phyloP scores from a whole-genome alignment of 1,140 invertebrate genomes.

The Centruroides vittatus region DNA sequence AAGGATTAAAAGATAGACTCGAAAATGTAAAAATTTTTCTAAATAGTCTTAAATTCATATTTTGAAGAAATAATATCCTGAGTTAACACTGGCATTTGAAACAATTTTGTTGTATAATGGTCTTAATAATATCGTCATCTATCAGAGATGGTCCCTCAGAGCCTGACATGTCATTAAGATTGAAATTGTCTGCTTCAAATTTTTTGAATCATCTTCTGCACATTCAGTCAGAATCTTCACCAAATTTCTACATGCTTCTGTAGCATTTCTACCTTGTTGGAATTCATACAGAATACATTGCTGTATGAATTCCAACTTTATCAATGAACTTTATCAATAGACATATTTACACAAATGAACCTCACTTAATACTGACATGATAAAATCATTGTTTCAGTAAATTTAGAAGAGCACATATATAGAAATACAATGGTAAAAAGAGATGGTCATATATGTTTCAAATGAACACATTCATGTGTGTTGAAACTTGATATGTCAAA shows the following conservation, averaged over 20 bases:
- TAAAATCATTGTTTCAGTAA: not conserved
- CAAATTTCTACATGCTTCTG: not conserved
- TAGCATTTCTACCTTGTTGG: not conserved
- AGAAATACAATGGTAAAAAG: not conserved
- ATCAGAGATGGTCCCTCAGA: not conserved
- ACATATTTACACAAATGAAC: not conserved
- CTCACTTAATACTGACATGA: not conserved
- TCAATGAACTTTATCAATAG: not conserved
- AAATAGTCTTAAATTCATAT: too few species aligned
- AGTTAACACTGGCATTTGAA: too few species aligned
- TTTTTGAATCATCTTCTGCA: conserved; percentile 2
- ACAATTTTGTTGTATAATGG: not conserved
- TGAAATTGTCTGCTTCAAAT: not conserved
- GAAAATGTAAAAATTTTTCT: too few species aligned
- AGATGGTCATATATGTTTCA: not conserved
- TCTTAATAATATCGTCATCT: not conserved
- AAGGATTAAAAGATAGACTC: too few species aligned
- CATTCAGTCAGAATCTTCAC: not conserved
- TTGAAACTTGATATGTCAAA: not conserved
- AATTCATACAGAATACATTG: not conserved
- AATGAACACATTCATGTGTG: not conserved
- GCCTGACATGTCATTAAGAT: not conserved
- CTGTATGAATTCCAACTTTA: not conserved
- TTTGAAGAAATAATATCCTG: too few species aligned
- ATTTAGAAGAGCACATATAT: conserved; percentile 1